Base-by-base conservation (phyloP, 2,888 invertebrate genomes). In the Osedax fenrisi region DNA sequence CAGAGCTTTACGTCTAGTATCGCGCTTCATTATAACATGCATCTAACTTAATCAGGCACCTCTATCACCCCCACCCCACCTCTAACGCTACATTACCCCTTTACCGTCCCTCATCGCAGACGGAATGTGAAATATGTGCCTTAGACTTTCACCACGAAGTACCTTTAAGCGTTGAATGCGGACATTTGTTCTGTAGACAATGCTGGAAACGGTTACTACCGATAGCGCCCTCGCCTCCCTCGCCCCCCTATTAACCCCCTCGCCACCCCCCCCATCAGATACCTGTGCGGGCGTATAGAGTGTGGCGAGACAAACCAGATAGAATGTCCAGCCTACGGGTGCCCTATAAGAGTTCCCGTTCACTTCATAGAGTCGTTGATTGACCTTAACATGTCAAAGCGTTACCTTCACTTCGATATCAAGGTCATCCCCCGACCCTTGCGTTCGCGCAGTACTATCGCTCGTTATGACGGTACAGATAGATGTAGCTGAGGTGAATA, bases 321-420 rank as follows among this genome's bases (percentile, higher is more conserved):
- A 75, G 85, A 88, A 22, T 89, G 89, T 82, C 89, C 89, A 23
- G 89, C 88, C 41, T 88, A 86, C 81, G 86, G 87, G 78, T 89
- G 89, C 81, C 87, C 87, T 78, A 87, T 87, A 79, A 83, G 89
- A 76, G 89, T 89, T 27, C 89, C 89, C 23, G 88, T 88, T 0
- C 89, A 89, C 78, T 84, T 89, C 25, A 89, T 89, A 75, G 89
- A 89, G 82, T 87, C 86, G 78, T 83, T 89, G 74, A 89, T 89
- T n/a, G 88, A 88, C 73, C 87, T 89, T 1, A 88, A 89, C 78
- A 88, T 89, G 86, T 89, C 89, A 3, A 83, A 88, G 67, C 85
- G 89, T 79, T 89, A 89, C 81, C 84, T 89, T 24, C 89, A 89
- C 81, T 89, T 89, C 83, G 89, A 89, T 83, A 89, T 89, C 77